These are phyloP conservation scores for Trinectes maculatus DNA, from an alignment of 2,113 vertebrate species.

Conservation along the genomic window DNA sequence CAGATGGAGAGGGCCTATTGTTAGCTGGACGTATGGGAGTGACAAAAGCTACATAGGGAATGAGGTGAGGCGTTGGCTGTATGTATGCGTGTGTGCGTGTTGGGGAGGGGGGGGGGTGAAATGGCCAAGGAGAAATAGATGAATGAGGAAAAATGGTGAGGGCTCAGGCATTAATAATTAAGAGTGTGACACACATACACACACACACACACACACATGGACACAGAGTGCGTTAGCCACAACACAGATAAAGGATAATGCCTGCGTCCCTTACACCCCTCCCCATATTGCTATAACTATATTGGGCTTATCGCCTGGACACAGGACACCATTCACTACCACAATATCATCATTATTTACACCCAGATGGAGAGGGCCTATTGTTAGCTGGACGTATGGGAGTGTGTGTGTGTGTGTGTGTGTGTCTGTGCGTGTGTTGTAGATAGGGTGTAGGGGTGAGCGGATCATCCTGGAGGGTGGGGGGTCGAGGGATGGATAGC, in stretches of 20 bases:
- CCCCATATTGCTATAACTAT: slow-evolving; percentile 59
- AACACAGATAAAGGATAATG: slow-evolving; percentile 68
- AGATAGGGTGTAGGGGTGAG: slow-evolving; percentile 38
- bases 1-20: slow-evolving; percentile 76
- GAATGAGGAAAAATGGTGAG: slow-evolving; percentile 20
- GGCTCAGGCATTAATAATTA: slow-evolving; percentile 67
- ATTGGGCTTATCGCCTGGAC: slow-evolving; percentile 79
- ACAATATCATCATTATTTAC: slow-evolving; percentile 78
- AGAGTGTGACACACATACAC: slow-evolving; percentile 49
- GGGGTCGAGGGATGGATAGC: slow-evolving; percentile 42
- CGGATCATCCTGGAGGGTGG: slow-evolving; percentile 13
- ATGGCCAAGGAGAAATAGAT: slow-evolving; percentile 29
- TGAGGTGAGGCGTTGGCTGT: neutral
- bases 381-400: slow-evolving; percentile 60
- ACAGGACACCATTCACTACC: slow-evolving; percentile 70
- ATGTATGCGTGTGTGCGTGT: neutral
- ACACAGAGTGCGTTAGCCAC: slow-evolving; percentile 44
- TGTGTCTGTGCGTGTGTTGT: slow-evolving; percentile 24
- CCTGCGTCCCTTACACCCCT: slow-evolving; percentile 1
- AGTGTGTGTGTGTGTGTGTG: slow-evolving; percentile 35
- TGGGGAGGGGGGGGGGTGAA: neutral
- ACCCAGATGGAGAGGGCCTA: slow-evolving; percentile 73
- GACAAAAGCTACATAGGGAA: no score
- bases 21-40: slow-evolving; percentile 43
- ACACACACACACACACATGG: slow-evolving; percentile 45